Conservation (phyloP, 2,888 invertebrate species). For the Thera obeliscata region DNA sequence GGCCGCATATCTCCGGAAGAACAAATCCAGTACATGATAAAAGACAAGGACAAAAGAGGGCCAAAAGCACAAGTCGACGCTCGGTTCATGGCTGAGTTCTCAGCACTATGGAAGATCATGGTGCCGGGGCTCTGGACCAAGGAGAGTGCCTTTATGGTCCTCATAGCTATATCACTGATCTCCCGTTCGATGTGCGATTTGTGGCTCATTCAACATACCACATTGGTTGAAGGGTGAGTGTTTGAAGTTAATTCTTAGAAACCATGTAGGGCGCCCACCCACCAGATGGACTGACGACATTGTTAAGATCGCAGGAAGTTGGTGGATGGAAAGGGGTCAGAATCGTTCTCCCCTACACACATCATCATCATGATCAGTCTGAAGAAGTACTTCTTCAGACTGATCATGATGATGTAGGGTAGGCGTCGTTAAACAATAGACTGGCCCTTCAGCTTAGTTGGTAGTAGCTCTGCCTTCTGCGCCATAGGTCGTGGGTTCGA, state of each 20-base stretch:
- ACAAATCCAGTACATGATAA: slow-evolving; percentile 91
- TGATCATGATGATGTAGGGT: too few relatives aligned
- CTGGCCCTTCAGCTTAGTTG: too few relatives aligned
- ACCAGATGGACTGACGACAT: too few relatives aligned
- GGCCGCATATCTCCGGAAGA: slow-evolving; percentile 83
- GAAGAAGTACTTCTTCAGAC: too few relatives aligned
- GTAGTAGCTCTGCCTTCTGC: too few relatives aligned
- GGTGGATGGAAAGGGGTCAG: too few relatives aligned
- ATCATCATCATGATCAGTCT: too few relatives aligned
- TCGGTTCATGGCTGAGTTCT: slow-evolving; percentile 89
- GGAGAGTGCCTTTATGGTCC: slow-evolving; percentile 89
- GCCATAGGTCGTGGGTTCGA: too few relatives aligned
- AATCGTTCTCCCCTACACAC: too few relatives aligned
- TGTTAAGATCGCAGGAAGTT: too few relatives aligned
- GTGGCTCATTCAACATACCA: slow-evolving; percentile 98
- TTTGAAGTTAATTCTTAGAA: not conserved
- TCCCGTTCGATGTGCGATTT: slow-evolving; percentile 97
- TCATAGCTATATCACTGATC: slow-evolving; percentile 92
- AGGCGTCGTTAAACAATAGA: too few relatives aligned
- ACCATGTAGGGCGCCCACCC: too few relatives aligned
- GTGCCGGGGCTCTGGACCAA: slow-evolving; percentile 91
- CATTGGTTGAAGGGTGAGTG: slow-evolving; percentile 94
- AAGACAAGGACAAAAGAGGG: slow-evolving; percentile 86
- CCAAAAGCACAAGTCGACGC: slow-evolving; percentile 91
- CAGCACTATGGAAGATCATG: slow-evolving; percentile 88